Conservation (phyloP, 2,888 invertebrate species). For the Temnothorax rugatulus region DNA sequence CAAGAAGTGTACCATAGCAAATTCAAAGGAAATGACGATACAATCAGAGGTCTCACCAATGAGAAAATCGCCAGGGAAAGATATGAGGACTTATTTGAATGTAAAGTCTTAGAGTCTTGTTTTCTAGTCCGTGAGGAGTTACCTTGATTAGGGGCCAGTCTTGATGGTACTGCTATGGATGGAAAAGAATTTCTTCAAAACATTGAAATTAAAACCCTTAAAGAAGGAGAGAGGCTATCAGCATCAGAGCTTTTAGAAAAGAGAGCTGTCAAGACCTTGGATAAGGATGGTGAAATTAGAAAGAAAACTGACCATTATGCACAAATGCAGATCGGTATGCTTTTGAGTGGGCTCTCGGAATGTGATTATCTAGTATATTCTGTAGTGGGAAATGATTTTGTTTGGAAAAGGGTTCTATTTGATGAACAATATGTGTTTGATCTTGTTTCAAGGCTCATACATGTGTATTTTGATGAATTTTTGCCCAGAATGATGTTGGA, state of each 20-base stretch:
- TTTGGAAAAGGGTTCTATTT: background rate
- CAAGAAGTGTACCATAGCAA: too few relatives aligned
- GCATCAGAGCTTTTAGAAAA: background rate
- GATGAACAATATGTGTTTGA: background rate
- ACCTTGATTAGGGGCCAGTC: background rate
- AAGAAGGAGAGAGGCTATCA: background rate
- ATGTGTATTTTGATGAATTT: background rate
- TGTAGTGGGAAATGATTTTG: background rate
- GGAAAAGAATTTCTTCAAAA: background rate
- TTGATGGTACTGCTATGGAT: background rate
- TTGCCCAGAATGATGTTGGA: background rate
- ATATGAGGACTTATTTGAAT: too few relatives aligned
- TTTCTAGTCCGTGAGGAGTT: too few relatives aligned
- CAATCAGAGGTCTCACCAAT: too few relatives aligned
- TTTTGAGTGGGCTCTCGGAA: background rate
- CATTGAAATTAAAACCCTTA: background rate
- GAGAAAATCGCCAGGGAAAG: too few relatives aligned
- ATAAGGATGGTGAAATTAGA: background rate
- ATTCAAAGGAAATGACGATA: too few relatives aligned
- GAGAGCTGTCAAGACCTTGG: background rate
- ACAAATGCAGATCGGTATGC: background rate
- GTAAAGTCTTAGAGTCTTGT: too few relatives aligned
- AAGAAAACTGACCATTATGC: background rate
- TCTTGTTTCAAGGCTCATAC: background rate
- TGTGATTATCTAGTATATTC: background rate